Evolutionary conservation across 1,140 invertebrate genomes (phyloP), one percentile per base, ranked within the genome.

Genomic region (Drosophila ficusphila): DNA sequence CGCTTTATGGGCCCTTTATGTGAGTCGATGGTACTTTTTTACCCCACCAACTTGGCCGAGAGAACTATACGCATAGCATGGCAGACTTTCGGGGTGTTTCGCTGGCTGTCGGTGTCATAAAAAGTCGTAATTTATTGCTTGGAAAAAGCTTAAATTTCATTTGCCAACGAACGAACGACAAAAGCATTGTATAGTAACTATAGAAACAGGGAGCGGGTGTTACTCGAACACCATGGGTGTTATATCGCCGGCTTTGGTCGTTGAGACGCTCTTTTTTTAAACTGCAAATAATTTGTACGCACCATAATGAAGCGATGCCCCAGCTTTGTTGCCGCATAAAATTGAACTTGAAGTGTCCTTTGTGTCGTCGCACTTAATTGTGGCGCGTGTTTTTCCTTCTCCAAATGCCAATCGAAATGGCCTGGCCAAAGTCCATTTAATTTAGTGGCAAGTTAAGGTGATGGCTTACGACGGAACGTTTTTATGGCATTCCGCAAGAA

Each of bases 121-220:
- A 88, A 88, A 88, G 74, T 89, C 83, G 79, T 88, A 88, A 88
- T 88, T 88, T 88, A 88, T 88, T 85, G 83, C 83, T 76, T 73
- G 83, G 83, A 88, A 88, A 86, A 88, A 88, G 83, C 85, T 88
- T 89, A 90, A 88, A 88, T 88, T 88, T 88, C 83, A 88, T 88
- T 88, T 88, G 83, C 65, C 75, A 90, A 69, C 83, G 62, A 90
- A 69, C 83, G 62, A 44, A 77, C 76, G 81, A 77, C 81, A 86
- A 77, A 77, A 46, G 53, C 77, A 69, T 86, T 83, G 68, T 78
- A 69, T 86, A 77, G 68, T 78, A 69, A 41, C 58, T 46, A 46
- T 69, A 42, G 44, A 16, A 46, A 46, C 44, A 42, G 34, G 31
- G 29, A 68, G 54, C 39, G 16, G 4, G 46, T 57, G 62, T 61